Evolutionary conservation across 2,888 invertebrate species (phyloP), one percentile per base, ranked within the genome.

Genomic region (Hyposoter dolosus): DNA sequence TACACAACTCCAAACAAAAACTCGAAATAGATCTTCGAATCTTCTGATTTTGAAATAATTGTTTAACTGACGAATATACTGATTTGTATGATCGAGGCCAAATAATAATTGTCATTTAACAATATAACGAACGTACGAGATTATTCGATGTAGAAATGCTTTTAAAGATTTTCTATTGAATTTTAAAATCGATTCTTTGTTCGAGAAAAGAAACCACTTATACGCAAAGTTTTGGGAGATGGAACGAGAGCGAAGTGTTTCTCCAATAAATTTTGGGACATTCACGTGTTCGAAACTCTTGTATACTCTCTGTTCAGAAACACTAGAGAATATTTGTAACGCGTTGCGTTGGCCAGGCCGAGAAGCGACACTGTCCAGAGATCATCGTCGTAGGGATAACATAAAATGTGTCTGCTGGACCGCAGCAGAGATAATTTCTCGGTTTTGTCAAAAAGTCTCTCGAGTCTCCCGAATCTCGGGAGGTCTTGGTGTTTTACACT

Each of bases 361-460:
- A 35, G 60, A 66, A 81, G 87, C 90, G 89, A 93, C 90, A 91
- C 89, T 93, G 92, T 92, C 92, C 93, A 93, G 93, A 87, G 84
- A 66, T 71, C 50, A 10, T 78, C 60, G 45, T 77, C 66, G 66
- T 47, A 10, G 66, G 43, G 74, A 53, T 45, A 19, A 40, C 60
- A 43, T 19, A 56, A 17, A 82, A 10, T 17, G 75, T 68, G 68
- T 60, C 72, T 77, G 81, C 80, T 74, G 83, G 83, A 86, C 83
- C 86, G 83, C 84, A 86, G 88, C 88, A 86, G 71, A 90, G 90
- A 91, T 92, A 90, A 91, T 91, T 92, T 90, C 89, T 88, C 87
- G 76, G 88, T 89, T 91, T 92, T 91, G 91, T 91, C 90, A 89
- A 89, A 91, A 92, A 80, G 90, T 91, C 91, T 90, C 92, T 92